Base-by-base conservation (phyloP, 1,140 invertebrate genomes). In the Drosophila nebulosa region DNA sequence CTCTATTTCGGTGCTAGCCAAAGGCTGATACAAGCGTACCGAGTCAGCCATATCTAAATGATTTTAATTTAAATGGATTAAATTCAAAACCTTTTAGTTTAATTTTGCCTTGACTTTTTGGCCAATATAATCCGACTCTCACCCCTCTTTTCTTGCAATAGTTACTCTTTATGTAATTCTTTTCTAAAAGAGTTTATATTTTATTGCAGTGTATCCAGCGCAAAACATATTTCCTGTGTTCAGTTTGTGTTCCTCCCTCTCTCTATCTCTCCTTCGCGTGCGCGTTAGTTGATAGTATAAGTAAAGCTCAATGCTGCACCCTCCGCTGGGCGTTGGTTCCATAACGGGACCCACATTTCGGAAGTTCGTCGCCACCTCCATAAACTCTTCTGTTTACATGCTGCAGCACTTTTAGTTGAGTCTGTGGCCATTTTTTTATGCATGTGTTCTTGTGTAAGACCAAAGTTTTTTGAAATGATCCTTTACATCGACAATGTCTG, bases 361-460 rank as follows among this genome's bases (percentile, higher is more conserved):
- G 73, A 75, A 75, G 74, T 75, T 72, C 56, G 72, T 14, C 57
- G 71, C 71, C 32, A 16, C 52, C 12, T 6, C 32, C 18, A 7
- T 26, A 53, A 36, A 30, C n/a, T 6, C 57, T 27, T 9, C 5
- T n/a, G 16, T 9, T 21, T 30, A 12, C 12, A 21, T 21, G 59
- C 55, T 61, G 71, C 57, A 75, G 35, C 59, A 61, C 24, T 75
- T 68, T 58, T 64, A 64, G 73, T 69, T 65, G 73, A 74, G 70
- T 62, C 57, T 75, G 64, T 46, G 73, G 73, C 73, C 73, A 75
- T 75, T 75, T 75, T 69, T 75, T 75, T 75, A 75, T 74, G 71
- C 71, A 74, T 74, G 72, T 75, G 64, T 52, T 46, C 39, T 46
- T 18, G 16, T 46, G 16, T 46, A 46, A 10, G 39, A 67, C 58